Evolutionary conservation across 2,888 invertebrate species (phyloP), one percentile per base, ranked within the genome.

Genomic region (Epirrhoe alternata): DNA sequence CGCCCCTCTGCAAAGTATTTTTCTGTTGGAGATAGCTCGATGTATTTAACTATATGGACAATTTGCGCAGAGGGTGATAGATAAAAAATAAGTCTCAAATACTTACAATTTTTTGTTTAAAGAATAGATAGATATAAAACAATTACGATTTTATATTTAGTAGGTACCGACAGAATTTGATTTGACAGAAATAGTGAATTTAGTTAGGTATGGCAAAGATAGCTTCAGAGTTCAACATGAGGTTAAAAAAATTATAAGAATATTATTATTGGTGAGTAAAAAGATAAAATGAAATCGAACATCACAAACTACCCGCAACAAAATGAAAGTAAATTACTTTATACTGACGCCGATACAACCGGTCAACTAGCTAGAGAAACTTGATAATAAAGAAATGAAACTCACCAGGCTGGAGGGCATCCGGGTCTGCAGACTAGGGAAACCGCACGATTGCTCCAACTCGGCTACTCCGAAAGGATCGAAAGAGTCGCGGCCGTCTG

Each of bases 361-460:
- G 74, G 76, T 74, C 75, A 71, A 42, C 1, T 42, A 33, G 33
- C 24, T 8, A 60, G 69, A 72, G 47, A 56, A 49, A 60, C 31
- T 45, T 51, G 8, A 52, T 30, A 64, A 35, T 59, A 45, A 49
- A 57, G 16, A 63, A 60, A 63, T 52, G 0, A 7, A 81, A 85
- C 88, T 88, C 77, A 88, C 88, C 88, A 70, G 74, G 56, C 58
- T 73, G 72, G 76, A 69, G 70, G 64, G 42, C 77, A 83, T 83
- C 83, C 77, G 75, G 72, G 76, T 73, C 64, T 62, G 66, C 69
- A 66, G 67, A 62, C 59, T 65, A 70, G 61, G 74, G 73, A 71
- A 75, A 76, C 84, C 83, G 83, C 84, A 82, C 83, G 84, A 74
- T 81, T 80, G 77, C 77, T 77, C 76, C 74, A 81, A 80, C 80